Base-by-base conservation (phyloP, 2,113 vertebrate species). In the Lanius collurio region DNA sequence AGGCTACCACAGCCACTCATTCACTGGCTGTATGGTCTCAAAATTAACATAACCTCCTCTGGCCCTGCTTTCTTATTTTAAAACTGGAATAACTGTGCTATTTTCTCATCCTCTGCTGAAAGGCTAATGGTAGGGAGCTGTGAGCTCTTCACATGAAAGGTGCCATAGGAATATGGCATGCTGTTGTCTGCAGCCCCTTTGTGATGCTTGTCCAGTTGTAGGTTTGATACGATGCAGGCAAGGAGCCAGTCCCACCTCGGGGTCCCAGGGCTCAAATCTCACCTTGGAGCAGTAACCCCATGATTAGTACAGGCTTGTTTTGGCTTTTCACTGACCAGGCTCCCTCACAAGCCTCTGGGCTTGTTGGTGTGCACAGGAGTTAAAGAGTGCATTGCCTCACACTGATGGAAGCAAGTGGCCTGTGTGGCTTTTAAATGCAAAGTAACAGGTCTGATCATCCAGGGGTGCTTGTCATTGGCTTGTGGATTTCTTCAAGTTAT, bases 211-310 rank as follows among this genome's bases (percentile, higher is more conserved):
- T 26, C 17, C 46, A 10, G 18, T 20, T 3, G 3, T 41, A n/a
- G 5, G 8, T 81, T 64, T 65, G 71, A 21, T 46, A 13, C 0
- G 1, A 37, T 39, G 35, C 42, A 39, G 35, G 35, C 2, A 1
- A 68, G 39, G 77, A 86, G 42, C 31, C 65, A 37, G 13, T 69
- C 33, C 55, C 60, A 24, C 26, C 50, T n/a, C 10, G 1, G 33
- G 37, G 11, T 75, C 11, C 50, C 6, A 2, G 42, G 39, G 39
- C 60, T 89, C 50, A 44, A 31, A 5, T 28, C 24, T 77, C 22
- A 0, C 15, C 5, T 15, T 27, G 41, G 19, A 60, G 7, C 50
- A 27, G 49, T 23, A 27, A 33, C 14, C 11, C 27, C n/a, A 15
- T 73, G 37, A 49, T 77, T 10, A 30, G 31, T 28, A n/a, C 42